Base-by-base conservation (phyloP, 2,888 invertebrate species). In the Sipunculus nudus region DNA sequence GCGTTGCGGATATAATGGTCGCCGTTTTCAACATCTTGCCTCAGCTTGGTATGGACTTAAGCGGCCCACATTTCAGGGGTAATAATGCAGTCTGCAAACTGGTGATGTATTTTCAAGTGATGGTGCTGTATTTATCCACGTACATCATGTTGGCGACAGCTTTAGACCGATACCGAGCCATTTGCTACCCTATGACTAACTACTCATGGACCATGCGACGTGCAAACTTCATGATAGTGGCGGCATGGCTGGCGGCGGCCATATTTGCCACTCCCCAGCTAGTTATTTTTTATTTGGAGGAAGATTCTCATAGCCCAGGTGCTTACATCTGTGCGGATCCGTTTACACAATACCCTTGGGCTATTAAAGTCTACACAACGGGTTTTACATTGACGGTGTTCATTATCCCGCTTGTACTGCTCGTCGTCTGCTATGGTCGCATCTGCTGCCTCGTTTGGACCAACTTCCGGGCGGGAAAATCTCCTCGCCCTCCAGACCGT, bases 11-110 rank as follows among this genome's bases (percentile, higher is more conserved):
- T 77, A 83, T 91, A 48, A 85, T 89, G 56, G 90, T 89, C 2
- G 90, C 89, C 0, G 85, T 90, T 70, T 86, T 89, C 64, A 88
- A 90, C 75, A 88, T 90, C 23, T 81, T 90, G 16, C 89, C 91
- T 0, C 79, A 80, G 63, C 67, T 79, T n/a, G 67, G 74, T 19
- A 75, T 76, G 78, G 78, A 79, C 59, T 57, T 79, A 45, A 75
- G 75, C 1, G 71, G 65, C 55, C 65, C 63, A 10, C 32, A 28
- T 8, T 84, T 75, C 66, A 84, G 86, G 69, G 89, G 89, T 5
- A 79, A 81, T 1, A 77, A 82, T 63, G 68, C 78, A 35, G 62
- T 84, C 6, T 85, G 85, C 65, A 64, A 74, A 10, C 63, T 88
- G 41, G 87, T 90, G 54, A 89, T 89, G 76, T 90, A 87, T 76